Percentiles rank a stretch among this genome's conserved stretches.
Evolutionary conservation across 2,113 vertebrate genomes (phyloP).

Genomic region (Gavialis gangeticus): DNA sequence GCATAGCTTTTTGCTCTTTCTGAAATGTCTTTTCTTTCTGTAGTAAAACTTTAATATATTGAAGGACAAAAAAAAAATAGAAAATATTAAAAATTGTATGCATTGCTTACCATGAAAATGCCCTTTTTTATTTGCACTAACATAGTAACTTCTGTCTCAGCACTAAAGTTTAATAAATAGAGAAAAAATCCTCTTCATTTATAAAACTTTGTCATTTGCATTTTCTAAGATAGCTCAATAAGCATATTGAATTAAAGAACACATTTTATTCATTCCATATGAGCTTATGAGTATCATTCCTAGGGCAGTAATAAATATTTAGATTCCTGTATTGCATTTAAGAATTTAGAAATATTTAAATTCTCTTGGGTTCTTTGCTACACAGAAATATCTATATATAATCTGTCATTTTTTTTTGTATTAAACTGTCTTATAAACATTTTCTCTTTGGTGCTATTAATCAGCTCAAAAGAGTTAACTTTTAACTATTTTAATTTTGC

Average conservation of each 20-base stretch:
- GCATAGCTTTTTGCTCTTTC: neutral
- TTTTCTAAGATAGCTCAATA: conserved; percentile 35
- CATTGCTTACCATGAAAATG: neutral
- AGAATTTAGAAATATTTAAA: neutral
- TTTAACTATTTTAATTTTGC: conserved; percentile 56
- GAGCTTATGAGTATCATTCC: neutral
- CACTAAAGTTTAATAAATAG: neutral
- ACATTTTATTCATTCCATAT: neutral
- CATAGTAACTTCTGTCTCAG: neutral
- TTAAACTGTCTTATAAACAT: neutral
- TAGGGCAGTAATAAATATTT: conserved; percentile 45
- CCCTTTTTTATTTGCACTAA: neutral
- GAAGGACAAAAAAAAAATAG: neutral
- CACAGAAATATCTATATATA: neutral
- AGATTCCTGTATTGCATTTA: neutral
- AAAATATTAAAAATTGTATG: neutral
- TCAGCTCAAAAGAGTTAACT: conserved; percentile 14
- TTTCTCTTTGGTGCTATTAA: conserved; percentile 31
- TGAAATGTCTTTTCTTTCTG: neutral
- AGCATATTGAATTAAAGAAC: conserved; percentile 40
- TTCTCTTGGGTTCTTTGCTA: neutral
- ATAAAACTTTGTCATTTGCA: neutral
- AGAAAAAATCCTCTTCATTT: neutral
- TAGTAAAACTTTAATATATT: neutral
- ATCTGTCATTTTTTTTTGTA: neutral